Evolutionary conservation across 2,888 invertebrate genomes (phyloP).

Genomic region (Ceratothoa steindachneri): DNA sequence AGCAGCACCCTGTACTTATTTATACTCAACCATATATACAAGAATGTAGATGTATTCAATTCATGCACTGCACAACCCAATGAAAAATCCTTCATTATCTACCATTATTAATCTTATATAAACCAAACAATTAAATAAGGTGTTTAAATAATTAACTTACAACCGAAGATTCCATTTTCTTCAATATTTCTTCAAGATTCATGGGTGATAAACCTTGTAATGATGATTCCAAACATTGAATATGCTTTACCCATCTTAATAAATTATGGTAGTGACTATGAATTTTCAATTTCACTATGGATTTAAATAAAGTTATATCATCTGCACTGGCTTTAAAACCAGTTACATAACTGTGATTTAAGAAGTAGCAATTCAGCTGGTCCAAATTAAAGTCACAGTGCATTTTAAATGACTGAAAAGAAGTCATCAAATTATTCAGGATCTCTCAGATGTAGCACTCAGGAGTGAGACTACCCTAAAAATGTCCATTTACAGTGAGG

Average conservation of each 20-base stretch:
- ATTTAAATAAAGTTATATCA: neutral
- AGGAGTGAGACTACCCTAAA: too few relatives aligned
- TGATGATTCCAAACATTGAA: constrained; percentile 10
- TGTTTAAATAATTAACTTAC: neutral
- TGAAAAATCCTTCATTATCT: neutral
- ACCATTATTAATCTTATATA: neutral
- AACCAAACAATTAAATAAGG: neutral
- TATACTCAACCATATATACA: too few relatives aligned
- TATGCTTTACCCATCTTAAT: constrained; percentile 24
- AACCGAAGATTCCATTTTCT: neutral
- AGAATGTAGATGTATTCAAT: too few relatives aligned
- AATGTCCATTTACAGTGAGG: too few relatives aligned
- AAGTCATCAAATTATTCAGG: too few relatives aligned
- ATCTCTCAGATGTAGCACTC: too few relatives aligned
- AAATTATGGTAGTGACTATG: constrained; percentile 3
- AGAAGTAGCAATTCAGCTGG: constrained; percentile 14
- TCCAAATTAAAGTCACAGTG: constrained; percentile 9
- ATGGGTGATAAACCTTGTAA: neutral
- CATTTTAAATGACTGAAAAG: too few relatives aligned
- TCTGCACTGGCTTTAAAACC: constrained; percentile 20
- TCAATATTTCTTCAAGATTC: constrained; percentile 17
- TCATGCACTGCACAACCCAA: neutral
- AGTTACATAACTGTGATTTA: constrained; percentile 22
- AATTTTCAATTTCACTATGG: neutral
- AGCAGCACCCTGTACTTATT: too few relatives aligned